A percentile compares a stretch with the other conserved stretches of the same genome.
These are phyloP conservation scores for Quadriops clusia DNA, from an alignment of 2,888 invertebrate species.

Conservation along the genomic window DNA sequence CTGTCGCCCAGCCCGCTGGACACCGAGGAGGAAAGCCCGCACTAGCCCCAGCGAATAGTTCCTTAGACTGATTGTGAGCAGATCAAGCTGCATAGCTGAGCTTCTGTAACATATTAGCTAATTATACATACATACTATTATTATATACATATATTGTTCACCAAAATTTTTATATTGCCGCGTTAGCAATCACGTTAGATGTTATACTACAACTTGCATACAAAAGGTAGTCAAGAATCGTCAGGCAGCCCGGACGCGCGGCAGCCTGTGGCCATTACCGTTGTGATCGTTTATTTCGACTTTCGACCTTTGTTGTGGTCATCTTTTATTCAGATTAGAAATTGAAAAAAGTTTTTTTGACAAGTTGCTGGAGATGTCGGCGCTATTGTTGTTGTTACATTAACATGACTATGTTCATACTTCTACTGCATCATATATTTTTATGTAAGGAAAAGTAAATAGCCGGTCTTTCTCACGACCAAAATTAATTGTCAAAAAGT, in stretches of 20 bases:
- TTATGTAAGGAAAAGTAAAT: no score
- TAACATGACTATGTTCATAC: no score
- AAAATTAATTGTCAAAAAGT: no score
- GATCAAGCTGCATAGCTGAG: slow-evolving; percentile 12
- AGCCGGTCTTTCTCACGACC: no score
- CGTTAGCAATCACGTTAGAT: slow-evolving; percentile 22
- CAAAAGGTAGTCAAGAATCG: not conserved
- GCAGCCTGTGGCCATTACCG: slow-evolving; percentile 14
- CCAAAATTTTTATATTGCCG: slow-evolving; percentile 21
- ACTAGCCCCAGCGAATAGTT: slow-evolving; percentile 40
- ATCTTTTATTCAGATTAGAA: no score
- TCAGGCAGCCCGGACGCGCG: slow-evolving; percentile 12
- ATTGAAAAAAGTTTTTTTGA: no score
- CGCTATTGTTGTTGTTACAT: no score
- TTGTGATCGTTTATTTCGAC: no score
- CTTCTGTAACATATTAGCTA: slow-evolving; percentile 18
- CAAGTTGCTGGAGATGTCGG: no score
- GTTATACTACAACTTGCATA: slow-evolving; percentile 1
- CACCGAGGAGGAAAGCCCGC: slow-evolving; percentile 66
- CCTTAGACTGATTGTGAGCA: slow-evolving; percentile 20
- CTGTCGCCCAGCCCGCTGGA: slow-evolving; percentile 78
- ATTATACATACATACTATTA: slow-evolving; percentile 11
- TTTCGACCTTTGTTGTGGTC: no score
- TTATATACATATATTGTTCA: slow-evolving; percentile 19
- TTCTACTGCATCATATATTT: no score